These are phyloP conservation scores for Aphelenchoides besseyi DNA, from an alignment of 1,140 invertebrate genomes.

Conservation along the genomic window DNA sequence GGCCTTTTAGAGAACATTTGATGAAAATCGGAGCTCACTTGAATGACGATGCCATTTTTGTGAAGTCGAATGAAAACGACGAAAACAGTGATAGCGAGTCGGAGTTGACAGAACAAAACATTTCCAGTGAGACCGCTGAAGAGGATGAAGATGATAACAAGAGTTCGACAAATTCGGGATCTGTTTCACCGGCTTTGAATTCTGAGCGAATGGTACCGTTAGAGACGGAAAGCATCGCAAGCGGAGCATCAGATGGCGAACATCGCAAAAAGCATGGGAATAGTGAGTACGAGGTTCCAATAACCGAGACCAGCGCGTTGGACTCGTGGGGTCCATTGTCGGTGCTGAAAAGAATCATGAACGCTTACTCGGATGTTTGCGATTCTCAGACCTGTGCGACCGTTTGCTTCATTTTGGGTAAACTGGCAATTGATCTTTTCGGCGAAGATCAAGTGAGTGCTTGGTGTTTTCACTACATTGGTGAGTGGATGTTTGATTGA, in stretches of 20 bases:
- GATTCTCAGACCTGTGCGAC: slow-evolving; percentile 43
- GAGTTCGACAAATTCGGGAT: not conserved
- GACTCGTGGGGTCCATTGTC: slow-evolving; percentile 13
- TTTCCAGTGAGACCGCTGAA: not conserved
- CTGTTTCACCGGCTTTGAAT: not conserved
- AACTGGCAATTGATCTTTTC: slow-evolving; percentile 20
- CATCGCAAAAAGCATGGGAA: not conserved
- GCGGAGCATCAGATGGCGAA: not conserved
- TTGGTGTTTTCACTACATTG: slow-evolving; percentile 21
- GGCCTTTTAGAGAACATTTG: not conserved
- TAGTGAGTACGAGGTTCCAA: not conserved
- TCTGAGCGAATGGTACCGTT: not conserved
- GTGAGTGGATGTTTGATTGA: not conserved
- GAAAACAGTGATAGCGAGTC: not conserved
- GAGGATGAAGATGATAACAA: slow-evolving; percentile 7
- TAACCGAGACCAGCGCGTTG: not conserved
- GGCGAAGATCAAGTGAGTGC: slow-evolving; percentile 20
- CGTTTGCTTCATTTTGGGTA: slow-evolving; percentile 37
- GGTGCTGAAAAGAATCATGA: not conserved
- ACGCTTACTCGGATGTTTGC: slow-evolving; percentile 18
- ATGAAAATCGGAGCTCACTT: not conserved
- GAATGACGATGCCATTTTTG: not conserved
- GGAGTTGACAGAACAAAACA: not conserved
- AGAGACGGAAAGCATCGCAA: not conserved
- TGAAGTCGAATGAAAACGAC: not conserved